Percentiles rank a stretch among this genome's conserved stretches.
Evolutionary conservation across 2,797 vertebrate species (phyloP).

Genomic region (Macropodus opercularis): DNA sequence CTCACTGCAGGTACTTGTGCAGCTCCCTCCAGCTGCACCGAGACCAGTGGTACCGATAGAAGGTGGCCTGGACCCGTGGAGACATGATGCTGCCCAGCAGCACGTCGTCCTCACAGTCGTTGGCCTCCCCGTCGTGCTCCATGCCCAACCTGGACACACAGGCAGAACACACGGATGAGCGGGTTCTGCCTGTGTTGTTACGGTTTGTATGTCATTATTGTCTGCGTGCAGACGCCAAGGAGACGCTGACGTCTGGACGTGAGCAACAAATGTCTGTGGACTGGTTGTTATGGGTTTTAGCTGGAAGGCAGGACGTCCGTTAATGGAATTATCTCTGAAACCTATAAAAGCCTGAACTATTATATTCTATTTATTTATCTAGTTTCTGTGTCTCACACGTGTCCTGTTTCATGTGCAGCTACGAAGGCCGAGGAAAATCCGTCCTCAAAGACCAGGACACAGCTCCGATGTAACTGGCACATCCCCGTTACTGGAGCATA

Average conservation of each 20-base stretch:
- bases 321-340: no score
- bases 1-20: constrained; percentile 90
- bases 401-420: constrained; percentile 96
- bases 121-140: constrained; percentile 94
- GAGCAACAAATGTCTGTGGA: not conserved
- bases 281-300: no score
- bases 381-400: constrained; percentile 95
- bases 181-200: no score
- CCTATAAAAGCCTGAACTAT: no score
- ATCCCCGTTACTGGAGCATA: constrained; percentile 97
- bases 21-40: constrained; percentile 95
- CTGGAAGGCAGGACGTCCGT: no score
- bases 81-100: constrained; percentile 98
- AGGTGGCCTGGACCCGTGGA: constrained; percentile 93
- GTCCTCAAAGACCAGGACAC: constrained; percentile 95
- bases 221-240: not conserved
- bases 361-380: no score
- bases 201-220: no score
- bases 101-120: constrained; percentile 92
- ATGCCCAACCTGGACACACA: constrained; percentile 57
- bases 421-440: constrained; percentile 97
- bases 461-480: constrained; percentile 94
- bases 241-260: no score
- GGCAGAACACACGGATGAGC: not conserved
- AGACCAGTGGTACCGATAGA: constrained; percentile 97